A percentile compares a stretch with the other conserved stretches of the same genome.
These are phyloP conservation scores for Anagyrus pseudococci DNA, from an alignment of 2,888 invertebrate species.

Conservation along the genomic window DNA sequence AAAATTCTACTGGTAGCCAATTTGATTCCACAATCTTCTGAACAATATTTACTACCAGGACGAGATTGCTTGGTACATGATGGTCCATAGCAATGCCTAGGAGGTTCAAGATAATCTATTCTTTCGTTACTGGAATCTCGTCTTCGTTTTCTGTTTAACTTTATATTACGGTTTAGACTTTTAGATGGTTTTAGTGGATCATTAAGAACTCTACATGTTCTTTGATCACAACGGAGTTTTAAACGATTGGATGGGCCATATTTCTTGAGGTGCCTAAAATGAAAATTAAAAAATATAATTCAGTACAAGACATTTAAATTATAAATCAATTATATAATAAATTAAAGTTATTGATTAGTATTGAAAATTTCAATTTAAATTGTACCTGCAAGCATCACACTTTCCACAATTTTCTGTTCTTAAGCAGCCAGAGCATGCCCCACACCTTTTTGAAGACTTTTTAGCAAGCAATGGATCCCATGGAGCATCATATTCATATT, in stretches of 20 bases:
- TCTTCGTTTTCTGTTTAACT: conserved; percentile 54
- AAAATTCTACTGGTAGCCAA: conserved; percentile 86
- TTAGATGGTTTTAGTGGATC: conserved; percentile 57
- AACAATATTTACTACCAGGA: conserved; percentile 90
- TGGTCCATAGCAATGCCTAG: conserved; percentile 91
- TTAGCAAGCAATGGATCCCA: conserved; percentile 52
- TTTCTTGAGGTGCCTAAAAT: conserved; percentile 64
- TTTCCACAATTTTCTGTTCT: conserved; percentile 74
- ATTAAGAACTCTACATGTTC: conserved; percentile 61
- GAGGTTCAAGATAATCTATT: conserved; percentile 56
- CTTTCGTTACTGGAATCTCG: conserved; percentile 58
- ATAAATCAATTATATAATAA: not conserved
- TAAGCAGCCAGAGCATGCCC: conserved; percentile 78
- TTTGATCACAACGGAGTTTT: conserved; percentile 64
- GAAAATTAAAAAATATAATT: conserved; percentile 5
- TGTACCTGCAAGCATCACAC: conserved; percentile 71
- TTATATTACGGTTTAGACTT: conserved; percentile 52
- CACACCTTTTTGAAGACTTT: conserved; percentile 68
- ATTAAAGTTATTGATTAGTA: conserved; percentile 5
- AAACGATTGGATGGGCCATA: conserved; percentile 65
- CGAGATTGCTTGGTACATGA: conserved; percentile 81
- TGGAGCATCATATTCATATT: conserved; percentile 54
- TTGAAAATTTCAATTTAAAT: not conserved
- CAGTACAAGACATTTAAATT: not conserved
- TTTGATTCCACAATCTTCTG: conserved; percentile 87